phyloP scores from a whole-genome alignment of 2,797 vertebrate species.

The Xyrichtys novacula region DNA sequence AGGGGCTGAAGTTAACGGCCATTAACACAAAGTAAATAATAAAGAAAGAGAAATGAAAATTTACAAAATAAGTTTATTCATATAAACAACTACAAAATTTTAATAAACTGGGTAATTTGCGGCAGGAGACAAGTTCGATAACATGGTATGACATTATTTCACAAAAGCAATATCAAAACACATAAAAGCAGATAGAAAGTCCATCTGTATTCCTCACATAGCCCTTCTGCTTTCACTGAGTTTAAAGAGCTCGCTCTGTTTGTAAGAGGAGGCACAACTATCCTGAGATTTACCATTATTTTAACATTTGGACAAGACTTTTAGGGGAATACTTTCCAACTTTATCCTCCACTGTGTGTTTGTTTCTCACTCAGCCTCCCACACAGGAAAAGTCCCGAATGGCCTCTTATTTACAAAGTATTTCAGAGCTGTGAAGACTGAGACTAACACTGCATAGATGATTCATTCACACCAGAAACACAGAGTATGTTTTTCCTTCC shows the following conservation, averaged over 20 bases:
- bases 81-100: slow-evolving; percentile 81
- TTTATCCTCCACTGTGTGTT: slow-evolving; percentile 33
- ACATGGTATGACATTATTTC: slow-evolving; percentile 58
- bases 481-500: slow-evolving; percentile 27
- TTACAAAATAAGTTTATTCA: slow-evolving; percentile 80
- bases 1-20: not conserved
- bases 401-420: slow-evolving; percentile 70
- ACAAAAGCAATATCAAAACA: slow-evolving; percentile 78
- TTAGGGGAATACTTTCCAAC: slow-evolving; percentile 45
- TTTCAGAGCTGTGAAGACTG: slow-evolving; percentile 61
- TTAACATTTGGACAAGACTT: slow-evolving; percentile 33
- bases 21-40: slow-evolving; percentile 17
- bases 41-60: slow-evolving; percentile 56
- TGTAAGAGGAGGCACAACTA: slow-evolving; percentile 61
- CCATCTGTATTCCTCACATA: slow-evolving; percentile 52
- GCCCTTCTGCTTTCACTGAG: slow-evolving; percentile 52
- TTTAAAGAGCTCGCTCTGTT: slow-evolving; percentile 53
- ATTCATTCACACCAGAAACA: slow-evolving; percentile 66
- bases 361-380: slow-evolving; percentile 46
- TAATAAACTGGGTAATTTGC: slow-evolving; percentile 63
- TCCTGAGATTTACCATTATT: slow-evolving; percentile 73
- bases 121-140: slow-evolving; percentile 50
- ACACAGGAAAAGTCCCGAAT: slow-evolving; percentile 54
- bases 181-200: slow-evolving; percentile 60
- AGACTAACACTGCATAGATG: slow-evolving; percentile 76